Evolutionary conservation across 2,888 invertebrate species (phyloP).

Genomic region (Papilio gigon): DNA sequence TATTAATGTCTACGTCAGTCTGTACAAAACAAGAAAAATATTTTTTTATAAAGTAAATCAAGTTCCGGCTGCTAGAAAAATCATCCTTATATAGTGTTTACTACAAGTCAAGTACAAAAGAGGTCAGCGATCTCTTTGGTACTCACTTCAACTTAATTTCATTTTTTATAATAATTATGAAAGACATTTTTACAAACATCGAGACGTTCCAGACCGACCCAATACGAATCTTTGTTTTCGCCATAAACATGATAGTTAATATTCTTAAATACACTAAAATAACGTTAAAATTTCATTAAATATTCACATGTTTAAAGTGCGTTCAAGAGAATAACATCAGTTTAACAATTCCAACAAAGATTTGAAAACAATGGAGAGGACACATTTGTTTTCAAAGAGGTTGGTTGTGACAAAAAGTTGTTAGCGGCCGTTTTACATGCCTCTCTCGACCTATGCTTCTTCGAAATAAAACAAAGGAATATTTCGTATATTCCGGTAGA

Average conservation of each 20-base stretch:
- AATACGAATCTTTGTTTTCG: too few species aligned
- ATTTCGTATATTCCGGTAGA: constrained; percentile 42
- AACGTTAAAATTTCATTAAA: neutral
- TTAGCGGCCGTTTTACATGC: constrained; percentile 62
- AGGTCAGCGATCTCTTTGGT: too few species aligned
- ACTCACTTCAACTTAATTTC: too few species aligned
- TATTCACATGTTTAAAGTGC: constrained; percentile 36
- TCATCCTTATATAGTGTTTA: too few species aligned
- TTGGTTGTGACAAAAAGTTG: constrained; percentile 49
- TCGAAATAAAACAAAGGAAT: constrained; percentile 67
- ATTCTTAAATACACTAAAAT: neutral
- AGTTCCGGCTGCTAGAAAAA: too few species aligned
- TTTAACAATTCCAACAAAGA: constrained; percentile 39
- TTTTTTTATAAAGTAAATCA: too few species aligned
- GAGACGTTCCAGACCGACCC: too few species aligned
- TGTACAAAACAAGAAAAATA: neutral
- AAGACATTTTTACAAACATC: neutral
- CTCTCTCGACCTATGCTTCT: constrained; percentile 62
- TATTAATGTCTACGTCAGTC: neutral
- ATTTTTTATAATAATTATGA: too few species aligned
- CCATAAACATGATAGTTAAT: too few species aligned
- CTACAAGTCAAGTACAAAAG: too few species aligned
- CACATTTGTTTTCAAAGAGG: constrained; percentile 49
- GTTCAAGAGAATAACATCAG: constrained; percentile 23
- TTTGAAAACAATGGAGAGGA: constrained; percentile 50